Conservation (phyloP, 2,888 invertebrate species). For the Calliphora vomitoria region DNA sequence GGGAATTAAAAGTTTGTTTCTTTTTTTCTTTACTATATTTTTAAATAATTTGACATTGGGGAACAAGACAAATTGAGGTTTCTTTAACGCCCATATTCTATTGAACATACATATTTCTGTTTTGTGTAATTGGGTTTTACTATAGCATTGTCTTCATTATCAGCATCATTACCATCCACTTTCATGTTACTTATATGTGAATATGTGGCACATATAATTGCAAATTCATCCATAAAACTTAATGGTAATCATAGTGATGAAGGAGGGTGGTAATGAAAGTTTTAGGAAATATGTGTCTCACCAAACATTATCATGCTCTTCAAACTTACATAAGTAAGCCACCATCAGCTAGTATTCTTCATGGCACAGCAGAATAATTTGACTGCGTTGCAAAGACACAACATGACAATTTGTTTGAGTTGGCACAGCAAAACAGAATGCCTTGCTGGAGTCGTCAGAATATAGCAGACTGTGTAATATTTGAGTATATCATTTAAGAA, state of each 20-base stretch:
- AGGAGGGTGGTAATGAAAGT: neutral
- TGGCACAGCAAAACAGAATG: too few species aligned
- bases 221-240: conserved; percentile 6
- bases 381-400: too few species aligned
- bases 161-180: neutral
- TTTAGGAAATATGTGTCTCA: too few species aligned
- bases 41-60: conserved; percentile 27
- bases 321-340: too few species aligned
- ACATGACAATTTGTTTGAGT: too few species aligned
- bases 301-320: too few species aligned
- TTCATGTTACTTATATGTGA: neutral
- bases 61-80: conserved; percentile 4
- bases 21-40: neutral
- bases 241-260: neutral
- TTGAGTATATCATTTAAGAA: too few species aligned
- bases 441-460: too few species aligned
- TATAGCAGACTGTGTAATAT: too few species aligned
- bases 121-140: conserved; percentile 9
- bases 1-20: neutral
- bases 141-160: neutral
- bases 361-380: too few species aligned
- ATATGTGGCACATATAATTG: conserved; percentile 24
- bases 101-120: conserved; percentile 10
- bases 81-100: neutral
- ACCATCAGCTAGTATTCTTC: too few species aligned